Conservation (phyloP, 2,113 vertebrate species). For the Struthidea cinerea region DNA sequence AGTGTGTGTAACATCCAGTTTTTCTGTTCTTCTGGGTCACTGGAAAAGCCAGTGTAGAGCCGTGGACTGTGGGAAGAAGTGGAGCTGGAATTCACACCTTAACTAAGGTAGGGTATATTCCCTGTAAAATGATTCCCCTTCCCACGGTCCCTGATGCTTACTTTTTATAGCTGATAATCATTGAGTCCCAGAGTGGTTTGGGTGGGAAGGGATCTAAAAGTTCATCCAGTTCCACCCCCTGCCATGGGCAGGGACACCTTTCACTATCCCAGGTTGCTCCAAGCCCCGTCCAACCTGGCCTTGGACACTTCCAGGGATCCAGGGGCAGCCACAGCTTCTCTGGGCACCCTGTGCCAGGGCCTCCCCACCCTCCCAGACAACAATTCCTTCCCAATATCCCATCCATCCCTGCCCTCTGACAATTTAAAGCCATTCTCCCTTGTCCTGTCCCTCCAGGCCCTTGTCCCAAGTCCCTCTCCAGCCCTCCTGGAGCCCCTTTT, state of each 20-base stretch:
- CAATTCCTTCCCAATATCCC: not conserved
- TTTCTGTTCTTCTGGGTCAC: not conserved
- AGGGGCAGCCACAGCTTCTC: not conserved
- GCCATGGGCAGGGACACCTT: not conserved
- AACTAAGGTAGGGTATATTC: not conserved
- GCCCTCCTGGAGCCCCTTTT: not conserved
- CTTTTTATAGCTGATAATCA: not conserved
- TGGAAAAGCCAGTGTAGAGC: not conserved
- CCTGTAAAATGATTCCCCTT: not conserved
- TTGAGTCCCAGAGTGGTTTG: not conserved
- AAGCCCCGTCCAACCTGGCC: fast-evolving
- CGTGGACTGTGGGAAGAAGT: not conserved
- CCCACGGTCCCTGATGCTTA: no score
- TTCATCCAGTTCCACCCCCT: fast-evolving
- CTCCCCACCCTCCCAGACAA: fast-evolving
- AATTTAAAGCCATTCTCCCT: not conserved
- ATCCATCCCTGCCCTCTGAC: not conserved
- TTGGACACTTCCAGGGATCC: not conserved
- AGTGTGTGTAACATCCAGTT: not conserved
- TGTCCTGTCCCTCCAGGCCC: not conserved
- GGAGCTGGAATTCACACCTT: not conserved
- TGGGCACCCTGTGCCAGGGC: not conserved
- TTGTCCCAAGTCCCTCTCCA: not conserved
- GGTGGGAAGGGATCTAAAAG: not conserved
- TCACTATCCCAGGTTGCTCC: fast-evolving